Percentiles rank a stretch among this genome's conserved stretches.
Conservation (phyloP, 2,888 invertebrate species). For the Timandra comae region DNA sequence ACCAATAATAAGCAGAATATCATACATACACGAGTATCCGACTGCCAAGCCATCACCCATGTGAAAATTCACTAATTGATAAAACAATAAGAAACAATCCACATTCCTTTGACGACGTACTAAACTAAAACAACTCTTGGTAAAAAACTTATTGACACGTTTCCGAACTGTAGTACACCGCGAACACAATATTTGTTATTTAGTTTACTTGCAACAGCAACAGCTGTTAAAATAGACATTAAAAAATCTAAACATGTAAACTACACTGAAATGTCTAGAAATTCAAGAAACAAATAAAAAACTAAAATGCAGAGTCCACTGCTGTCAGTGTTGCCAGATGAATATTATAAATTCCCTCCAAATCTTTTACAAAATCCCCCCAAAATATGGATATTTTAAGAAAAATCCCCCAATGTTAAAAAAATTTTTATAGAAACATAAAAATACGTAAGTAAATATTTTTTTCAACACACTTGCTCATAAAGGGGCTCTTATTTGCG, state of each 20-base stretch:
- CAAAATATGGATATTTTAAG: too few relatives aligned
- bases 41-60: slow-evolving; percentile 77
- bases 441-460: too few relatives aligned
- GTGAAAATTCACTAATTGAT: slow-evolving; percentile 65
- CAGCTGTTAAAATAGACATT: slow-evolving; percentile 34
- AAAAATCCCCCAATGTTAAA: too few relatives aligned
- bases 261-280: slow-evolving; percentile 45
- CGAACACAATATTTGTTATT: slow-evolving; percentile 37
- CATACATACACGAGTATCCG: slow-evolving; percentile 71
- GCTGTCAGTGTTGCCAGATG: slow-evolving; percentile 40
- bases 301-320: slow-evolving; percentile 63
- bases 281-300: slow-evolving; percentile 67
- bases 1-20: slow-evolving; percentile 7
- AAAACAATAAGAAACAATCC: slow-evolving; percentile 61
- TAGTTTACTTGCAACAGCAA: slow-evolving; percentile 50
- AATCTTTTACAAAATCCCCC: too few relatives aligned
- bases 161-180: slow-evolving; percentile 49
- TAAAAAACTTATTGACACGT: slow-evolving; percentile 68
- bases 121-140: slow-evolving; percentile 59
- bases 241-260: slow-evolving; percentile 56
- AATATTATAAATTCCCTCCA: too few relatives aligned
- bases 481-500: too few relatives aligned
- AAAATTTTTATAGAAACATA: too few relatives aligned
- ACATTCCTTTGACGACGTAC: slow-evolving; percentile 62
- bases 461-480: too few relatives aligned